Percentiles rank a stretch among this genome's conserved stretches.
Evolutionary conservation across 2,888 invertebrate genomes (phyloP).

Genomic region (Stomorhina lunata): DNA sequence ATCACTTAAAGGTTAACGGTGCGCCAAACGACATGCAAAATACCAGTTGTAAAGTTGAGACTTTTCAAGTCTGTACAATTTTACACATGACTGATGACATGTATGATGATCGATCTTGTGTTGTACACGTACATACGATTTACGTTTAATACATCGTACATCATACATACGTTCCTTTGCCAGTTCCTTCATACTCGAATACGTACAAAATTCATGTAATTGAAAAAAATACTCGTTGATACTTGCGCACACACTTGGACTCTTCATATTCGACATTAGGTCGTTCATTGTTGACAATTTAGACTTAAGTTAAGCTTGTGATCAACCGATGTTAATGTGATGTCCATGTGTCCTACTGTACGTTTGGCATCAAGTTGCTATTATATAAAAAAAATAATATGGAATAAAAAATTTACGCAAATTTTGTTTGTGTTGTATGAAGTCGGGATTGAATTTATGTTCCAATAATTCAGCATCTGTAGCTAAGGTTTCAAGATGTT

Average conservation of each 20-base stretch:
- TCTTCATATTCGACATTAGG: not conserved
- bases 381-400: slow-evolving; percentile 9
- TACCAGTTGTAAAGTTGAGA: slow-evolving; percentile 73
- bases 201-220: not conserved
- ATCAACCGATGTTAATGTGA: slow-evolving; percentile 52
- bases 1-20: slow-evolving; percentile 24
- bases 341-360: slow-evolving; percentile 65
- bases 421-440: not conserved
- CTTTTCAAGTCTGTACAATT: slow-evolving; percentile 78
- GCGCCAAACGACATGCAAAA: slow-evolving; percentile 46
- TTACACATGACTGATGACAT: slow-evolving; percentile 76
- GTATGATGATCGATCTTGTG: slow-evolving; percentile 60
- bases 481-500: not conserved
- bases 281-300: slow-evolving; percentile 39
- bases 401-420: not conserved
- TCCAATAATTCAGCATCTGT: too few species aligned
- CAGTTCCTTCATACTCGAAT: slow-evolving; percentile 15
- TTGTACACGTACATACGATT: slow-evolving; percentile 44
- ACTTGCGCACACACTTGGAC: not conserved
- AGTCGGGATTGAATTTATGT: not conserved
- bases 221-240: not conserved
- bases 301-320: slow-evolving; percentile 45
- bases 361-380: slow-evolving; percentile 63
- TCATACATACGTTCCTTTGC: slow-evolving; percentile 20
- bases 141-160: too few species aligned